Evolutionary conservation across 2,113 vertebrate species (phyloP).

Genomic region (Megaptera novaeangliae): DNA sequence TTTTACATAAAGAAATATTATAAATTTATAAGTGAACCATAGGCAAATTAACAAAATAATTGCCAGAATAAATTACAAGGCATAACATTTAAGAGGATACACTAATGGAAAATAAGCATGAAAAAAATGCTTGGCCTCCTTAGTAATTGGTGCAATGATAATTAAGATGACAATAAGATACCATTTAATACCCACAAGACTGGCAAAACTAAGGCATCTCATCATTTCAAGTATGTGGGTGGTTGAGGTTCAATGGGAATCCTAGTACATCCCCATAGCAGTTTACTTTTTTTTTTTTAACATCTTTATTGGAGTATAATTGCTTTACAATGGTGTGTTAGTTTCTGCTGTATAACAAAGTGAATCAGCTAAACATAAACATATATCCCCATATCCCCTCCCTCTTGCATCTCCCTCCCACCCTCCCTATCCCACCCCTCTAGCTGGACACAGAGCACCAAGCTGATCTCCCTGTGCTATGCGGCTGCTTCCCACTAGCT

Average conservation of each 20-base stretch:
- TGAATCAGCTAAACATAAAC: too few relatives aligned
- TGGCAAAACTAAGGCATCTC: background rate
- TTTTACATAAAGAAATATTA: background rate
- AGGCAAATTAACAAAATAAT: background rate
- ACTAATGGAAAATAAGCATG: background rate
- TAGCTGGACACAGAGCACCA: too few relatives aligned
- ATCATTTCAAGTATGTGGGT: background rate
- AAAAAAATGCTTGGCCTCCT: background rate
- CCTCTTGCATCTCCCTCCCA: too few relatives aligned
- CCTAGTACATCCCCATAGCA: background rate
- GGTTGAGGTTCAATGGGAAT: background rate
- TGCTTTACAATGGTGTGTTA: too few relatives aligned
- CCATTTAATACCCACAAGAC: background rate
- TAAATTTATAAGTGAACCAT: background rate
- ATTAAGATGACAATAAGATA: background rate
- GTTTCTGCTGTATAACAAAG: too few relatives aligned
- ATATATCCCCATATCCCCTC: too few relatives aligned
- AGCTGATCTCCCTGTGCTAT: too few relatives aligned
- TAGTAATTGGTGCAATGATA: background rate
- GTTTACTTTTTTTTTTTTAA: background rate
- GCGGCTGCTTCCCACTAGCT: too few relatives aligned
- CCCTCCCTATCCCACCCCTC: too few relatives aligned
- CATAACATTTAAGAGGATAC: background rate
- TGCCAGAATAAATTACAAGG: background rate
- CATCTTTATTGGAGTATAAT: too few relatives aligned